These are phyloP conservation scores for Brotula barbata DNA, from an alignment of 2,797 vertebrate species.

Conservation along the genomic window DNA sequence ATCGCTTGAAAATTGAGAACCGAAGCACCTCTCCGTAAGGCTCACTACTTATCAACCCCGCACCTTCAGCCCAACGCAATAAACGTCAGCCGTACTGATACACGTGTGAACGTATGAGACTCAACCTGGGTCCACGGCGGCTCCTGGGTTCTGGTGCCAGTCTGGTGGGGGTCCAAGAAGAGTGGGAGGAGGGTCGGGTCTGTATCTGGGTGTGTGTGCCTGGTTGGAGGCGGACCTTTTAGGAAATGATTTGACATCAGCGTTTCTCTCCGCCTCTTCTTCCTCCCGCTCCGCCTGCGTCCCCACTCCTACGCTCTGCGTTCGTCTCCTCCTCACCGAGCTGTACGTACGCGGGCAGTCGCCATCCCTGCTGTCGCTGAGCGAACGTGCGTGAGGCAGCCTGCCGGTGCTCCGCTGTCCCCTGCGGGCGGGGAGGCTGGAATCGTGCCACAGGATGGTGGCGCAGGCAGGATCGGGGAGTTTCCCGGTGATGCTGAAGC, in stretches of 20 bases:
- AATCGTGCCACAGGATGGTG: slow-evolving; percentile 63
- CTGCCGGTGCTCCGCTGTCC: slow-evolving; percentile 45
- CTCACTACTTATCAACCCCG: too few species aligned
- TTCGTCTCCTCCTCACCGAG: slow-evolving; percentile 62
- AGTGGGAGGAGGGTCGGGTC: slow-evolving; percentile 20
- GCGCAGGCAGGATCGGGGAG: slow-evolving; percentile 57
- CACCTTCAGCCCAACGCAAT: too few species aligned
- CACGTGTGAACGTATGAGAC: background rate
- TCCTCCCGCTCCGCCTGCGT: slow-evolving; percentile 58
- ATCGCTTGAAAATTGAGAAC: too few species aligned
- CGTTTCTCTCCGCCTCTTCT: background rate
- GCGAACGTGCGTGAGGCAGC: slow-evolving; percentile 60
- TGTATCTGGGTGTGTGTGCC: slow-evolving; percentile 30
- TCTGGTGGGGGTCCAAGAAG: slow-evolving; percentile 26
- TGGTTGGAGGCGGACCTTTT: slow-evolving; percentile 30
- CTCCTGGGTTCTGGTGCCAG: slow-evolving; percentile 27
- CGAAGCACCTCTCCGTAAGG: too few species aligned
- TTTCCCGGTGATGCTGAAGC: slow-evolving; percentile 70
- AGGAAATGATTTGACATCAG: slow-evolving; percentile 14
- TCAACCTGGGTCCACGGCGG: slow-evolving; percentile 28
- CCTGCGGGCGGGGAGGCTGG: slow-evolving; percentile 67
- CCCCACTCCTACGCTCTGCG: slow-evolving; percentile 71
- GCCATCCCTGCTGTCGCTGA: slow-evolving; percentile 68
- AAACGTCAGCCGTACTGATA: too few species aligned
- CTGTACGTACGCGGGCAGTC: slow-evolving; percentile 47